Base-by-base conservation (phyloP, 2,888 invertebrate genomes). In the Steinernema carpocapsae region DNA sequence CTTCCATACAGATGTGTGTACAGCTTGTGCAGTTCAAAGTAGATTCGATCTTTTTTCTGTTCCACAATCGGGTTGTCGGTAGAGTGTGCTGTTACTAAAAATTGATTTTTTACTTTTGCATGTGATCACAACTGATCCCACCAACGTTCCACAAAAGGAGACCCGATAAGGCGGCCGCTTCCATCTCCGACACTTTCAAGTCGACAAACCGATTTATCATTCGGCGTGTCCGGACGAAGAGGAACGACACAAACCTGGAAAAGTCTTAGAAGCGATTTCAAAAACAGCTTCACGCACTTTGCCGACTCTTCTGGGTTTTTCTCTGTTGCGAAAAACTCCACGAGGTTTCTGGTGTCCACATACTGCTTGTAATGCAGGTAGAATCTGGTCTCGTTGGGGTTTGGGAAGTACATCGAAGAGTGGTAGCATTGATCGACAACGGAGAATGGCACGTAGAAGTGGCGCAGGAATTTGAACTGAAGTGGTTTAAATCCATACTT, bases 311-410 rank as follows among this genome's bases (percentile, higher is more conserved):
- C 46, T 4, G 79, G 75, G n/a, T 81, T 73, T 26, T 78, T 75
- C 22, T 76, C 74, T 64, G 78, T 73, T 7, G 72, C 80, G 70
- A 79, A 79, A 37, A 80, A 80, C 19, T 75, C 32, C 12, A 83
- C 77, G 43, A 80, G 26, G 17, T 77, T 76, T 14, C 72, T 48
- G 17, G 19, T 1, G 64, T 80, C 80, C 32, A 77, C 22, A 46
- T 76, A 80, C 48, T 80, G 80, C 0, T 82, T 80, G 46, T 80
- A 80, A 59, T 80, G 80, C n/a, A 80, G 45, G 26, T 80, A 80
- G 46, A 75, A 74, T 22, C 78, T 73, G n/a, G 72, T 73, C 48
- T 82, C 79, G 2, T 71, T 59, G 2, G 29, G 17, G 1, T 32
- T 48, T 6, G 80, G 76, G 56, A 78, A 77, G 12, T 32, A 72